Percentiles rank a stretch among this genome's conserved stretches.
Evolutionary conservation across 2,797 vertebrate species (phyloP).

Genomic region (Cygnus olor): DNA sequence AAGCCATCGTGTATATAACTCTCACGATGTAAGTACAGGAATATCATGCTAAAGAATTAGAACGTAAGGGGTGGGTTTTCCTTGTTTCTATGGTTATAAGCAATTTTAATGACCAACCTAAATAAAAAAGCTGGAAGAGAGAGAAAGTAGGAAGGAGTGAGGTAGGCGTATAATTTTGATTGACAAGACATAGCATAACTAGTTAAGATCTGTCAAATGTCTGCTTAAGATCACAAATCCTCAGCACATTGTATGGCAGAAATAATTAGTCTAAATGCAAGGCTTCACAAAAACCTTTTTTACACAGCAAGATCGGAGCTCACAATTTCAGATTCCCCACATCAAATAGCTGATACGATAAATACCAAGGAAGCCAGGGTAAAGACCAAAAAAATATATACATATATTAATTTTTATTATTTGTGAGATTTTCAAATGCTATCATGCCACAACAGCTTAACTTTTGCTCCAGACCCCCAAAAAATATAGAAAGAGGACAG

Average conservation of each 20-base stretch:
- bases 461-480: neutral
- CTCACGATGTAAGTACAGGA: conserved; percentile 44
- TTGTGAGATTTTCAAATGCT: neutral
- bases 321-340: neutral
- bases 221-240: conserved; percentile 54
- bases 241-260: neutral
- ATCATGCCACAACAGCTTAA: neutral
- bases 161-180: conserved; percentile 64
- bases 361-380: neutral
- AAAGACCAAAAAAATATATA: neutral
- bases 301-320: neutral
- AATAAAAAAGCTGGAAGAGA: conserved; percentile 61
- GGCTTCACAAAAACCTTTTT: neutral
- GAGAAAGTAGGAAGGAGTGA: conserved; percentile 65
- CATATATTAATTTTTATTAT: neutral
- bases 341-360: neutral
- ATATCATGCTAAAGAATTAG: conserved; percentile 24
- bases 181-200: conserved; percentile 58
- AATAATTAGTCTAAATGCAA: conserved; percentile 44
- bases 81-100: conserved; percentile 70
- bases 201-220: conserved; percentile 64
- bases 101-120: conserved; percentile 66
- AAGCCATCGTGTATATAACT: neutral
- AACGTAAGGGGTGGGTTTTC: conserved; percentile 54
- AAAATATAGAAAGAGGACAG: neutral